Evolutionary conservation across 2,797 vertebrate species (phyloP), one percentile per base, ranked within the genome.

Genomic region (Myotis planiceps): DNA sequence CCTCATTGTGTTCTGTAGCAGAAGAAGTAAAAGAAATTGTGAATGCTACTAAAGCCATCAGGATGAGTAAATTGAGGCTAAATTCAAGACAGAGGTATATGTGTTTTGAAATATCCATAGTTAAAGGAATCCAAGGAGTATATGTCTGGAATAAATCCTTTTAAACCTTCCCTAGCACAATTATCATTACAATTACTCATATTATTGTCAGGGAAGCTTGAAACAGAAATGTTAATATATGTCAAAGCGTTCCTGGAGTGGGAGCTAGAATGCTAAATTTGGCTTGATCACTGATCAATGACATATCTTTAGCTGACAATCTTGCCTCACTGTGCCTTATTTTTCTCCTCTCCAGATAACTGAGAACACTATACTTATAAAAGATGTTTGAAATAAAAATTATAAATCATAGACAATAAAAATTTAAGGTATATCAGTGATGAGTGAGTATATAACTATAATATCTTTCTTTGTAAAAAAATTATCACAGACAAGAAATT

Each of bases 401-500:
- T 94, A 91, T 63, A 93, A 83, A 55, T 80, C n/a, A 75, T 58
- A 71, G 5, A 37, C 29, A 9, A 12, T 72, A 29, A 92, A 7
- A 92, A 79, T 53, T 6, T 76, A 42, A 55, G 6, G 10, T 55
- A 21, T 68, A 16, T 39, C n/a, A 74, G 5, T 34, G 39, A 58
- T 71, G 23, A 92, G 37, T 80, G 7, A 82, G 5, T 83, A 47
- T 14, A 60, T 82, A 82, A 39, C 15, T 65, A 21, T 80, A 55
- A 72, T 75, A 53, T 32, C 6, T 92, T 86, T 72, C 29, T 76
- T 84, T 63, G 10, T 89, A 93, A 91, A 75, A 71, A 47, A 86
- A 60, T 86, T 83, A 75, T 58, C 25, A 89, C 15, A 29, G 9
- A 21, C 13, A 58, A 97, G 18, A 96, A 92, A 76, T 84, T 85